Base-by-base conservation (phyloP, 2,888 invertebrate species). In the Hofmannophila pseudospretella region DNA sequence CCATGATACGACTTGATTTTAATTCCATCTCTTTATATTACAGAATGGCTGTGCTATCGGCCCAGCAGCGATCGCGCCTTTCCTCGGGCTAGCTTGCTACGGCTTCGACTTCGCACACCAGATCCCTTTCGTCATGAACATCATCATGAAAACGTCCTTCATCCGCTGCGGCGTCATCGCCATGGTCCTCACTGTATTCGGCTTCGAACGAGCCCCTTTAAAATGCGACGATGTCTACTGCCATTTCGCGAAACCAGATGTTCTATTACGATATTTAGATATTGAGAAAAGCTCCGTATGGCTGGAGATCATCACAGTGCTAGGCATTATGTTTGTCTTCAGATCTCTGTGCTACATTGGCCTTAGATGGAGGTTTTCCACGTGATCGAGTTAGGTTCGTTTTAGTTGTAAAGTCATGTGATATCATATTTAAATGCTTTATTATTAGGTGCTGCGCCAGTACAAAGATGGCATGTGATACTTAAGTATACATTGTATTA, bases 1-100 rank as follows among this genome's bases (percentile, higher is more conserved):
- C n/a, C n/a, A n/a, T n/a, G n/a, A n/a, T n/a, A n/a, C n/a, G n/a
- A n/a, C n/a, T n/a, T n/a, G n/a, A n/a, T n/a, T n/a, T n/a, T n/a
- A n/a, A n/a, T n/a, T n/a, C n/a, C n/a, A n/a, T n/a, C n/a, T n/a
- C n/a, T n/a, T n/a, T n/a, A n/a, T 31, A 20, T 82, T 78, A 5
- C 79, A 92, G 92, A 92, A 92, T 47, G 92, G 92, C 13, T 89
- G 90, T 42, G 91, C 91, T 4, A 89, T 92, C 29, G 92, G 91
- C 0, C 92, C 92, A 1, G 70, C 90, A 36, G 70, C 89, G 0
- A 89, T 92, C 27, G 92, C 92, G 0, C 91, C 91, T 0, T 89
- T 91, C 52, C 88, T 92, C 37, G 92, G 92, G 1, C 67, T 92
- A 9, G 92, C 90, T 0, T 89, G 91, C 42, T 92, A 92, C 65